Conservation (phyloP, 2,797 vertebrate genomes). For the Thripadectes ignobilis region DNA sequence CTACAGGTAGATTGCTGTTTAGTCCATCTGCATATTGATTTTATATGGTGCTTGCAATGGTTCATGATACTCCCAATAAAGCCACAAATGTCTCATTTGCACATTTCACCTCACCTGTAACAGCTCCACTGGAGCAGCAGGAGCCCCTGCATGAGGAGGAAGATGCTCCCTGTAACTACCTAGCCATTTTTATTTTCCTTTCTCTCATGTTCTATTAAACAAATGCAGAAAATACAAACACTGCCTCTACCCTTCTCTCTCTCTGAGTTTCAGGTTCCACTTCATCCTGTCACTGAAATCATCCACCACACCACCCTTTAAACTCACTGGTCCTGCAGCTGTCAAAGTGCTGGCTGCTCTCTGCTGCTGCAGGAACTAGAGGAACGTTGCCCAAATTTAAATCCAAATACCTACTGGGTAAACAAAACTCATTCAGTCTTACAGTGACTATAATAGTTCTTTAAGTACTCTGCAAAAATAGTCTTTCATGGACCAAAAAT, state of each 20-base stretch:
- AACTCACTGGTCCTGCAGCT: neutral
- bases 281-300: neutral
- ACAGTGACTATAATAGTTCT: neutral
- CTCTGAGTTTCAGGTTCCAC: neutral
- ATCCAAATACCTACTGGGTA: neutral
- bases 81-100: neutral
- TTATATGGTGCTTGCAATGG: neutral
- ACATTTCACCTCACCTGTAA: neutral
- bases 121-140: neutral
- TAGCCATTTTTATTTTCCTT: neutral
- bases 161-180: neutral
- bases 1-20: neutral
- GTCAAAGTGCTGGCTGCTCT: neutral
- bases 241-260: neutral
- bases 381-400: neutral
- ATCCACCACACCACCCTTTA: neutral
- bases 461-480: neutral
- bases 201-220: neutral
- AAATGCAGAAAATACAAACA: neutral
- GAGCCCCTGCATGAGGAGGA: neutral
- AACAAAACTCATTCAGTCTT: neutral
- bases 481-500: neutral
- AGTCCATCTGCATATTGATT: neutral
- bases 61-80: neutral
- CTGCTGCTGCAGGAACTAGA: neutral